phyloP scores from a whole-genome alignment of 2,797 vertebrate species.

The Lutra lutra region DNA sequence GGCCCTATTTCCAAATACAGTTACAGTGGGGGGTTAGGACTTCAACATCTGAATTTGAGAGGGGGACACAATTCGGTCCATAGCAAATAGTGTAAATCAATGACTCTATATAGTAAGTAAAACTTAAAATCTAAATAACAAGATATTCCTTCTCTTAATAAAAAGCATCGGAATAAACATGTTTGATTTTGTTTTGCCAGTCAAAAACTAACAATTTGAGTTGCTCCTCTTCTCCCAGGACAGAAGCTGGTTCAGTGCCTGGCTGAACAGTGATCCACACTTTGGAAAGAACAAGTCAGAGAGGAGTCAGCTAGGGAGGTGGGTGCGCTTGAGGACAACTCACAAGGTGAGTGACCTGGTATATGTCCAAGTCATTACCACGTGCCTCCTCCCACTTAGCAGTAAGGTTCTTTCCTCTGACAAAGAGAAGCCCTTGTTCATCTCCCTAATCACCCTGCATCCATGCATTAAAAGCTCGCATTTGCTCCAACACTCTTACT shows the following conservation, averaged over 20 bases:
- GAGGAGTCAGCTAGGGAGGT: neutral
- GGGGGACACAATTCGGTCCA: neutral
- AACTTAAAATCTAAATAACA: neutral
- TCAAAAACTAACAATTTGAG: neutral
- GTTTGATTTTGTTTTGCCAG: neutral
- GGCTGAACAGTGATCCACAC: neutral
- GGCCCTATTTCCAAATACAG: neutral
- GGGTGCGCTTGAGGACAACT: constrained; percentile 62
- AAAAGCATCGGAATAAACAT: neutral
- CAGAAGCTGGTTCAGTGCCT: constrained; percentile 49
- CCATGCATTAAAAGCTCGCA: constrained; percentile 73
- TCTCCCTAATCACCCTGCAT: constrained; percentile 65
- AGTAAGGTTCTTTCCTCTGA: constrained; percentile 75
- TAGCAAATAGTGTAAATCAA: neutral
- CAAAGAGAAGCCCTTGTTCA: constrained; percentile 73
- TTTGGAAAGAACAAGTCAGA: neutral
- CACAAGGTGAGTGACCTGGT: constrained; percentile 70
- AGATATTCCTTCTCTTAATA: neutral
- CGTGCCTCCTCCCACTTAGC: constrained; percentile 72
- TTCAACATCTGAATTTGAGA: neutral
- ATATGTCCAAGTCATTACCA: constrained; percentile 67
- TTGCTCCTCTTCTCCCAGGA: neutral
- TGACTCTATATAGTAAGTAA: neutral
- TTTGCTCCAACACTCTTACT: constrained; percentile 51
- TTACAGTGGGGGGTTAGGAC: neutral